A percentile compares a stretch with the other conserved stretches of the same genome.
Evolutionary conservation across 2,888 invertebrate genomes (phyloP).

Genomic region (Mellilla xanthometata): DNA sequence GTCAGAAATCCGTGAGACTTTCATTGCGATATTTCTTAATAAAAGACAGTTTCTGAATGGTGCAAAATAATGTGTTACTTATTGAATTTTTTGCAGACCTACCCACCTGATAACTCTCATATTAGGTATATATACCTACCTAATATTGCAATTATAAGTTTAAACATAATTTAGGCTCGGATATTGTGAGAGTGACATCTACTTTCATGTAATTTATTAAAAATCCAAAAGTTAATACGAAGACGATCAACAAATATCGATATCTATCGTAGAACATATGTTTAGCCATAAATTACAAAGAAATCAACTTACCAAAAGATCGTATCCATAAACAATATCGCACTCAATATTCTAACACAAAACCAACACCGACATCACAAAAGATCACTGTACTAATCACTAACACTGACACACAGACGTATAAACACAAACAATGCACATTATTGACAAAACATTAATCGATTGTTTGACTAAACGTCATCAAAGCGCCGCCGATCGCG

Average conservation of each 20-base stretch:
- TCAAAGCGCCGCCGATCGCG: slow-evolving; percentile 63
- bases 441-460: slow-evolving; percentile 74
- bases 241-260: neutral
- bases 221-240: too few species aligned
- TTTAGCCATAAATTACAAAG: slow-evolving; percentile 18
- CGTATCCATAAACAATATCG: slow-evolving; percentile 16
- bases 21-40: neutral
- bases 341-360: slow-evolving; percentile 18
- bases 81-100: too few species aligned
- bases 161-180: too few species aligned
- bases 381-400: slow-evolving; percentile 31
- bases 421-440: slow-evolving; percentile 42
- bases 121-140: too few species aligned
- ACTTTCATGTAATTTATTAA: too few species aligned
- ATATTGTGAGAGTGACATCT: too few species aligned
- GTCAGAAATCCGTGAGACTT: slow-evolving; percentile 38
- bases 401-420: slow-evolving; percentile 24
- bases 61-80: too few species aligned
- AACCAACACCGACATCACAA: slow-evolving; percentile 39
- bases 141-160: too few species aligned
- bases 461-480: slow-evolving; percentile 68
- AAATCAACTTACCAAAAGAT: slow-evolving; percentile 22
- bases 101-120: too few species aligned
- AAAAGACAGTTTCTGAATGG: too few species aligned
- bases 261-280: slow-evolving; percentile 11